Base-by-base conservation (phyloP, 2,888 invertebrate species). In the Drosophila percnosoma region DNA sequence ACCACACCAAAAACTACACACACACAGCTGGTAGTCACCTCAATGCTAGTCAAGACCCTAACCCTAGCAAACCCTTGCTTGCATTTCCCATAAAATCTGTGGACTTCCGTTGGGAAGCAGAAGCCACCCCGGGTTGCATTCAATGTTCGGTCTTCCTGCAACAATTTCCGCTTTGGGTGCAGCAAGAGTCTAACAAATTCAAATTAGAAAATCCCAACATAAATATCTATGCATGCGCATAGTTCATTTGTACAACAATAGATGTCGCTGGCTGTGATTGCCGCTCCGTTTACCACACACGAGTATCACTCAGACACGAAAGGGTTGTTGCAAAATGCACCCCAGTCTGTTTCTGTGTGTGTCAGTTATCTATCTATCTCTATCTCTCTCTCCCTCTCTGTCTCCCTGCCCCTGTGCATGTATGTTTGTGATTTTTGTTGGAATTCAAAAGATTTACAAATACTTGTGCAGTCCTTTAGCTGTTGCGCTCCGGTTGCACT, bases 371-470 rank as follows among this genome's bases (percentile, higher is more conserved):
- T 62, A 34, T 31, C 53, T 64, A 31, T 57, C 57, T 57, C 59
- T 36, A 29, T 69, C 54, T 73, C 40, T 53, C 48, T 59, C 13
- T 36, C 1, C 15, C 6, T 52, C 15, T 33, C 13, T 42, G 29
- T 58, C 59, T 67, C 29, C 70, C 45, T 55, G 18, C 33, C 18
- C 33, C 29, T 24, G 15, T 38, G 51, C 18, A 27, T 73, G 48
- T 64, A 53, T 64, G 62, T 60, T 57, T 68, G 70, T 80, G 78
- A 77, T 82, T 84, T 89, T 73, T 70, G 81, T 62, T 85, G 88
- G 87, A 88, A 91, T 90, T 91, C 84, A 82, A 91, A 84, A 78
- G 86, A 84, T 84, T 83, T 90, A 81, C 90, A 90, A 85, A 89
- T 82, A 83, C 90, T 84, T 86, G 73, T 82, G 72, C 77, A 84